Percentiles rank a stretch among this genome's conserved stretches.
phyloP scores from a whole-genome alignment of 2,113 vertebrate genomes.

The Trichomycterus rosablanca region DNA sequence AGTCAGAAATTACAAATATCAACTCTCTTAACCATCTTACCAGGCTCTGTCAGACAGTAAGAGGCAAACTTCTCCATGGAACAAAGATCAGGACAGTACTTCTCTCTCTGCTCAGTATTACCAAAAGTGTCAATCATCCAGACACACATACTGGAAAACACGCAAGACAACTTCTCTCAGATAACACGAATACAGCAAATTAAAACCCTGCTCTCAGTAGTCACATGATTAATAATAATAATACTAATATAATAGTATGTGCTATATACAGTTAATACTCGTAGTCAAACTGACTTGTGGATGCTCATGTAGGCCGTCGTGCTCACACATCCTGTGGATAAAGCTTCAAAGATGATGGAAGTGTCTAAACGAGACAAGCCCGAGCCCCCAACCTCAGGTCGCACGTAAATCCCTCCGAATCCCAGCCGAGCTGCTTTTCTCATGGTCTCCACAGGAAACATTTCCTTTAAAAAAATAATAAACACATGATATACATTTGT shows the following conservation, averaged over 20 bases:
- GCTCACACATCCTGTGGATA: conserved; percentile 92
- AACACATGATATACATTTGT: too few species aligned
- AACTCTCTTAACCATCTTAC: too few species aligned
- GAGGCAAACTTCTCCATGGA: conserved; percentile 91
- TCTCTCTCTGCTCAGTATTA: conserved; percentile 76
- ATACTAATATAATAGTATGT: too few species aligned
- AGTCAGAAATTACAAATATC: too few species aligned
- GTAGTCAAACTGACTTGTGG: conserved; percentile 82
- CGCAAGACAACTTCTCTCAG: conserved; percentile 18
- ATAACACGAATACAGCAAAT: too few species aligned
- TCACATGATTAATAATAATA: neutral
- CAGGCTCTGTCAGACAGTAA: conserved; percentile 96
- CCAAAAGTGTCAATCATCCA: conserved; percentile 97
- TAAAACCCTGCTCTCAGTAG: too few species aligned
- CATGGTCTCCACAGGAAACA: conserved; percentile 86
- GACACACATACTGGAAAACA: conserved; percentile 81
- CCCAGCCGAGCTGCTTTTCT: conserved; percentile 85
- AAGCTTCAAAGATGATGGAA: conserved; percentile 89
- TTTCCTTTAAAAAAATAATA: conserved; percentile 68
- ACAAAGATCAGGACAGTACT: conserved; percentile 84
- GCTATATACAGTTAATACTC: neutral
- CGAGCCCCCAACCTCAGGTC: conserved; percentile 85
- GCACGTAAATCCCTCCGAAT: conserved; percentile 87
- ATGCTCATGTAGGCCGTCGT: conserved; percentile 97
- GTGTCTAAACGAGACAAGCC: conserved; percentile 91